Evolutionary conservation across 2,113 vertebrate genomes (phyloP), one percentile per base, ranked within the genome.

Genomic region (Myrmecobius fasciatus): DNA sequence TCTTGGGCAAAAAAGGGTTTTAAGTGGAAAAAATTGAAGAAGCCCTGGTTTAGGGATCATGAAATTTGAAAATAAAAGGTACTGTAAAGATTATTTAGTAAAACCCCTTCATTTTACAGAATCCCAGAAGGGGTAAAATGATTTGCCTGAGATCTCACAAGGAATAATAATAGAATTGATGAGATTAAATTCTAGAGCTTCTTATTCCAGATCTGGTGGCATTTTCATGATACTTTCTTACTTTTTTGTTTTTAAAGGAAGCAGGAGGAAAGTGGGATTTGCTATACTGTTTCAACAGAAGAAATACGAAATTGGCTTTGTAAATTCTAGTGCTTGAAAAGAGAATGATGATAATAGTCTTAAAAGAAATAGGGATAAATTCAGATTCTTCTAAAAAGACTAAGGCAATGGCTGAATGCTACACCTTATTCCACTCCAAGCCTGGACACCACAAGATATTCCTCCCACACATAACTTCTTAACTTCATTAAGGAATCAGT

Each of bases 401-500:
- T 8, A 52, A 60, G 47, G 25, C 12, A 22, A 56, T 91, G 60
- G 31, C 91, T 92, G 26, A 36, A 43, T 53, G 31, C 9, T 51
- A 51, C 46, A 89, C 54, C 20, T 43, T 92, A 46, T 47, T 46
- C 91, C 90, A 89, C n/a, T 92, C 24, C 51, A 36, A 90, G 25
- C 56, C 31, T 56, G 52, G 2, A 91, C 2, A 91, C 49, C 91
- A 89, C 1, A 75, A 52, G 94, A 83, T 43, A 95, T n/a, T 89
- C 94, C 89, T 94, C 75, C 60, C 3, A 92, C 90, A 56, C 48
- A 75, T 51, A 75, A 88, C 92, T 43, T 92, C 51, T 43, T 83
- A 22, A 43, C 47, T 91, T 90, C 75, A 89, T 96, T 96, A 96
- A 67, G 93, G 94, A 96, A 93, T 25, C 28, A 91, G 88, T 90